phyloP scores from a whole-genome alignment of 2,888 invertebrate species.

The Aelia acuminata region DNA sequence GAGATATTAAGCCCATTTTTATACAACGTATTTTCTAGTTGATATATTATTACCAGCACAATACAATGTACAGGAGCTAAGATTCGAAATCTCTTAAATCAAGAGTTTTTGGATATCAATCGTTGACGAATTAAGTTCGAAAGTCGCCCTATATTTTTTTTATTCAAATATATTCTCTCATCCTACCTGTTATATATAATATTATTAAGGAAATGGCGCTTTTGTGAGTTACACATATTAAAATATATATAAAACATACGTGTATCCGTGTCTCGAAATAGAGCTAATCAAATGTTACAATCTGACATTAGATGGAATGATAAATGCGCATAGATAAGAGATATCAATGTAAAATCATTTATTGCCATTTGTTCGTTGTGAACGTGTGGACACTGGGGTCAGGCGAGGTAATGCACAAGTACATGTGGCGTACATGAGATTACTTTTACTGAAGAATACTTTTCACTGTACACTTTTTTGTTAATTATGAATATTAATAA shows the following conservation, averaged over 20 bases:
- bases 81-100: no score
- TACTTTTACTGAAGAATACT: not conserved
- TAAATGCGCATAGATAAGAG: slow-evolving; percentile 3
- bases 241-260: not conserved
- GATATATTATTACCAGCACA: not conserved
- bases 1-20: not conserved
- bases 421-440: not conserved
- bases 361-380: slow-evolving; percentile 32
- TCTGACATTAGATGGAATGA: slow-evolving; percentile 37
- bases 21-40: not conserved
- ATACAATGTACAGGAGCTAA: no score
- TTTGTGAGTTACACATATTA: not conserved
- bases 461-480: no score
- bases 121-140: no score
- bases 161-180: no score
- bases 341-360: slow-evolving; percentile 32
- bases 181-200: no score
- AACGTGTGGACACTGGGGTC: slow-evolving; percentile 15
- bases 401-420: not conserved
- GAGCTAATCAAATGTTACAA: slow-evolving; percentile 30
- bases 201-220: not conserved
- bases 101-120: no score
- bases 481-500: no score
- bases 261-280: slow-evolving; percentile 22
- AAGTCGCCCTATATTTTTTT: no score